Evolutionary conservation across 1,140 invertebrate genomes (phyloP).

Genomic region (Nasonia longicornis): DNA sequence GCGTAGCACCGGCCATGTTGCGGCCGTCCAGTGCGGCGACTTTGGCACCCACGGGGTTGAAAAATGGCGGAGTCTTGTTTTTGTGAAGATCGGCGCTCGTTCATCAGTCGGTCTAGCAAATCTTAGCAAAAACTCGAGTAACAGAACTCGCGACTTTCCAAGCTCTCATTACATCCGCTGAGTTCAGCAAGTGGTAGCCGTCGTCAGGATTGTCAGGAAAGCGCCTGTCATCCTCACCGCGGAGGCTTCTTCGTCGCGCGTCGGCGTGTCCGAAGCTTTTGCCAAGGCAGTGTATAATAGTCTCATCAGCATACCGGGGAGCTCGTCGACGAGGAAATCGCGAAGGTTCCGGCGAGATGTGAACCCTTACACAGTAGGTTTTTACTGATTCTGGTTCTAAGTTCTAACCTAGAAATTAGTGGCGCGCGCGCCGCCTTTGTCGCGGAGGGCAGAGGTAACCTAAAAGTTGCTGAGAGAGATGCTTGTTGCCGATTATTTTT

Average conservation of each 20-base stretch:
- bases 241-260: background rate
- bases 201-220: background rate
- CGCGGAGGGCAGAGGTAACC: background rate
- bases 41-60: slow-evolving; percentile 20
- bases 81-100: background rate
- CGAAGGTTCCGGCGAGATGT: slow-evolving; percentile 3
- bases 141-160: background rate
- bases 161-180: background rate
- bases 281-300: background rate
- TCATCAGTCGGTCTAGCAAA: background rate
- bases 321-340: background rate
- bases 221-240: background rate
- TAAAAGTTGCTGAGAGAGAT: background rate
- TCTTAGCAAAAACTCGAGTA: background rate
- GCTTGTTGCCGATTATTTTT: background rate
- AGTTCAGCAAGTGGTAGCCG: background rate
- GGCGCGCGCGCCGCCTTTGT: background rate
- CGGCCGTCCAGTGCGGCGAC: background rate
- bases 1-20: slow-evolving; percentile 23
- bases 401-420: slow-evolving; percentile 25
- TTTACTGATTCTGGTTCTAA: slow-evolving; percentile 13
- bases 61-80: slow-evolving; percentile 45
- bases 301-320: background rate
- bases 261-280: background rate
- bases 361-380: slow-evolving; percentile 10